Conservation (phyloP, 2,797 vertebrate species). For the Muscicapa comitata region DNA sequence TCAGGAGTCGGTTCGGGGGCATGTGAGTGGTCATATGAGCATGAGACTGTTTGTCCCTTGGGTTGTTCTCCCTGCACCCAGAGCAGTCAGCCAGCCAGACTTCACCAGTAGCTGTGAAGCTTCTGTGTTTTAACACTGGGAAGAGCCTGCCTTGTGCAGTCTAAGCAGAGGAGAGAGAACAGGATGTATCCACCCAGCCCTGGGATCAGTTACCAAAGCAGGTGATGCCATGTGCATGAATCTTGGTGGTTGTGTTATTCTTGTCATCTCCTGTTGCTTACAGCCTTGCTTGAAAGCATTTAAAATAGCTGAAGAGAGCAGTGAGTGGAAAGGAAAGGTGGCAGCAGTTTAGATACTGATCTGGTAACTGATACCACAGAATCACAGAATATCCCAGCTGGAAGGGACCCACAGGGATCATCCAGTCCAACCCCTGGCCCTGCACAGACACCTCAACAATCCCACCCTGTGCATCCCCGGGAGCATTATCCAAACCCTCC, state of each 20-base stretch:
- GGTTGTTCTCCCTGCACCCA: not conserved
- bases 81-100: not conserved
- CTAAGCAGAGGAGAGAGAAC: not conserved
- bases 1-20: not conserved
- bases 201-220: not conserved
- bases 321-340: not conserved
- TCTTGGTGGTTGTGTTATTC: not conserved
- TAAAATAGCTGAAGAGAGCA: not conserved
- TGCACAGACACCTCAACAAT: not conserved
- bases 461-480: accelerated
- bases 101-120: not conserved
- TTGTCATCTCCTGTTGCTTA: not conserved
- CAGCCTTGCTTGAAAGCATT: not conserved
- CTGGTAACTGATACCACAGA: not conserved
- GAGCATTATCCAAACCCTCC: accelerated
- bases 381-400: not conserved
- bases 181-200: not conserved
- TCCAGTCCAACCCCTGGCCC: not conserved
- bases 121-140: not conserved
- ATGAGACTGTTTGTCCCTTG: not conserved
- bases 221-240: not conserved
- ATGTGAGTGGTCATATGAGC: not conserved
- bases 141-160: not conserved
- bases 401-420: not conserved
- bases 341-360: not conserved